These are phyloP conservation scores for Aethes cnicana DNA, from an alignment of 2,888 invertebrate species.

Conservation along the genomic window DNA sequence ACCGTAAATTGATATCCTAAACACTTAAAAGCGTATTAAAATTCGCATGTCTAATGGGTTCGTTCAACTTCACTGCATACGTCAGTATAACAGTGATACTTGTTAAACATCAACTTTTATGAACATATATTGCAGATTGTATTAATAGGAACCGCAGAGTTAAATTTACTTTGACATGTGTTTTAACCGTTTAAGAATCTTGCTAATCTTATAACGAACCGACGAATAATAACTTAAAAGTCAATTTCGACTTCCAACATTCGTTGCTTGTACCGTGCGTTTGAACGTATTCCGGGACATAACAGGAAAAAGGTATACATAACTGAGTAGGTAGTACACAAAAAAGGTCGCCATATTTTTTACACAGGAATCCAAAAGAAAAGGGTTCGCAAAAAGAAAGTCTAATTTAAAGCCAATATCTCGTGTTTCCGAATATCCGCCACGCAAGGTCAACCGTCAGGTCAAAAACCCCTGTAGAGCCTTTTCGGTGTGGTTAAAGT, in stretches of 20 bases:
- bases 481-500: conserved; percentile 6
- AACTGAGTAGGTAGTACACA: neutral
- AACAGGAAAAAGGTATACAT: conserved; percentile 5
- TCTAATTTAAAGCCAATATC: conserved; percentile 43
- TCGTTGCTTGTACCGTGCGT: too few species aligned
- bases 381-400: conserved; percentile 38
- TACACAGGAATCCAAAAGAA: conserved; percentile 22
- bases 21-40: conserved; percentile 21
- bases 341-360: neutral
- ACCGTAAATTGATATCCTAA: conserved; percentile 20
- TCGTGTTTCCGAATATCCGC: conserved; percentile 46
- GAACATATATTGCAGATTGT: too few species aligned
- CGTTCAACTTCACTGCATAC: conserved; percentile 16
- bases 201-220: too few species aligned
- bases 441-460: conserved; percentile 48
- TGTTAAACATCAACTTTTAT: too few species aligned
- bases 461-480: conserved; percentile 45
- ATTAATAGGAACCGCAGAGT: too few species aligned
- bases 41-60: conserved; percentile 15
- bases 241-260: too few species aligned
- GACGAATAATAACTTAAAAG: too few species aligned
- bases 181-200: too few species aligned
- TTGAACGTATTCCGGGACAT: neutral
- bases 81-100: neutral
- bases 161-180: too few species aligned